These are phyloP conservation scores for Aricia agestis DNA, from an alignment of 1,140 invertebrate genomes.

Conservation along the genomic window DNA sequence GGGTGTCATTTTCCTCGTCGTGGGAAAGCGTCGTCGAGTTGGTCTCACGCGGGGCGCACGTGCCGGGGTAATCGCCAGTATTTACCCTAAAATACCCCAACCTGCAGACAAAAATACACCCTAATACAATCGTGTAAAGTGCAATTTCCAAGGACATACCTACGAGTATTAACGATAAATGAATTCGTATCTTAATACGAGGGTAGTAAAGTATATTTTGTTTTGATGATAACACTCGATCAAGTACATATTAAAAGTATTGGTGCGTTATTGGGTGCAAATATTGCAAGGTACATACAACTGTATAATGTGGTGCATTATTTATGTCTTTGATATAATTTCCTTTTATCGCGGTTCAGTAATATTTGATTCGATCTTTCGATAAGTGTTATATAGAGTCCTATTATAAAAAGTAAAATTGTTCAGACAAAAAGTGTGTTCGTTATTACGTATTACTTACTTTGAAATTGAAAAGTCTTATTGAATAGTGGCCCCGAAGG, in stretches of 20 bases:
- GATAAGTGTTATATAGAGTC: neutral
- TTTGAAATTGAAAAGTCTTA: too few relatives aligned
- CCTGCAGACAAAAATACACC: neutral
- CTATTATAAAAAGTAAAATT: too few relatives aligned
- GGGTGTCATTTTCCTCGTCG: slow-evolving; percentile 1
- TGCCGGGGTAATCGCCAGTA: neutral
- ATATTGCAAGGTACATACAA: neutral
- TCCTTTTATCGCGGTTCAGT: neutral
- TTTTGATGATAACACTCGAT: neutral
- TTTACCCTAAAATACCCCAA: neutral
- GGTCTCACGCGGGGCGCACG: neutral
- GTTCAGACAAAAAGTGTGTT: too few relatives aligned
- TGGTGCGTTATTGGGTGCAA: neutral
- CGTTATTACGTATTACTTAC: too few relatives aligned
- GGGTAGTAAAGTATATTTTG: neutral
- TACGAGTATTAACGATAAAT: neutral
- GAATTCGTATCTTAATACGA: too few relatives aligned
- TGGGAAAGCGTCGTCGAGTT: neutral
- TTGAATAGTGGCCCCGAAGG: too few relatives aligned
- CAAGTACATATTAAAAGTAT: neutral
- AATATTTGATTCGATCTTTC: too few relatives aligned
- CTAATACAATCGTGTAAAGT: neutral
- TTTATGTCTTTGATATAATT: neutral
- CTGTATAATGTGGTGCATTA: neutral
- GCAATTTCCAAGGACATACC: neutral